Conservation (phyloP, 2,888 invertebrate genomes). For the Dexiosoma caninum region DNA sequence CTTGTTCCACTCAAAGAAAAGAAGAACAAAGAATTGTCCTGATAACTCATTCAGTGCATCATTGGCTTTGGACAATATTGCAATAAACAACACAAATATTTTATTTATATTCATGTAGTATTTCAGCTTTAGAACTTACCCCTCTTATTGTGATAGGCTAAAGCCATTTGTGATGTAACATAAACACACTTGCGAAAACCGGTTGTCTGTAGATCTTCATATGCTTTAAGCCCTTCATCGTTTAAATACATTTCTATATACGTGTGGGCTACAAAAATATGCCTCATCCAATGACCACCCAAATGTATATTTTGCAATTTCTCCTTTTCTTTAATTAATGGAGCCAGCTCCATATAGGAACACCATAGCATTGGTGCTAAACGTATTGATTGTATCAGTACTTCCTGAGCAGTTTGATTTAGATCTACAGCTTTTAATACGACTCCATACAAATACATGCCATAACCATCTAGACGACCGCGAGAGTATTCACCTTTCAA, state of each 20-base stretch:
- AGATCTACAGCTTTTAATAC: conserved; percentile 92
- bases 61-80: too few relatives aligned
- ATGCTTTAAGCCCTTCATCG: conserved; percentile 92
- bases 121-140: conserved; percentile 80
- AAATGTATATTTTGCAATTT: conserved; percentile 83
- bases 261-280: conserved; percentile 93
- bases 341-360: conserved; percentile 94
- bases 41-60: too few relatives aligned
- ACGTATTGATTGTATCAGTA: conserved; percentile 87
- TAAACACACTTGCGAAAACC: conserved; percentile 94
- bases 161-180: conserved; percentile 93
- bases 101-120: too few relatives aligned
- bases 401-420: conserved; percentile 85
- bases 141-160: conserved; percentile 94
- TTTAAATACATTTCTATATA: conserved; percentile 93
- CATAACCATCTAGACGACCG: conserved; percentile 89
- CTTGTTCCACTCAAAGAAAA: too few relatives aligned
- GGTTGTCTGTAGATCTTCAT: conserved; percentile 84
- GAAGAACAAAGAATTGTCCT: too few relatives aligned
- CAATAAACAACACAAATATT: too few relatives aligned
- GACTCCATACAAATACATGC: conserved; percentile 92
- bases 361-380: conserved; percentile 94
- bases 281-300: conserved; percentile 96
- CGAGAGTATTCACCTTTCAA: conserved; percentile 81
- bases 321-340: conserved; percentile 89